Evolutionary conservation across 2,113 vertebrate genomes (phyloP), one percentile per base, ranked within the genome.

Genomic region (Ailuropoda melanoleuca): DNA sequence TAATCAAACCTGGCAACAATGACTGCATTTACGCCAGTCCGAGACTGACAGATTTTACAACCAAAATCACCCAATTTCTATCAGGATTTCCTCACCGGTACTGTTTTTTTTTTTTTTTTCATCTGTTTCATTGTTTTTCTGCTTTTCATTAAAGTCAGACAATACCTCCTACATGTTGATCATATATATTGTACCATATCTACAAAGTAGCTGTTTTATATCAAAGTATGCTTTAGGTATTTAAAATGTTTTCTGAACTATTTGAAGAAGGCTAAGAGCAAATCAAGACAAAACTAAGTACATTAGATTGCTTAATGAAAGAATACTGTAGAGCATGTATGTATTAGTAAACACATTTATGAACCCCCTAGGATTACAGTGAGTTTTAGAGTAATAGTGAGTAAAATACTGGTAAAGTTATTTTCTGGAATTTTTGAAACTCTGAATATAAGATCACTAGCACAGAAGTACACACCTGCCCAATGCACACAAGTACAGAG

Each of bases 1-100:
- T 99, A 99, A 99, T 99, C 99, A 99, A 98, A 98, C 96, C 95
- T 97, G 98, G 95, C 98, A 98, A 98, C 98, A 99, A 98, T 98
- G 98, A 98, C 97, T 96, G 93, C 97, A 97, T 99, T 99, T 98
- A 98, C 98, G 96, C 90, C 95, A 96, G 89, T 97, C 96, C 97
- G 90, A 98, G 97, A 98, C 96, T 98, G 98, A 97, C 96, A 98
- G 96, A 98, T 98, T 98, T 98, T 98, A 97, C 97, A 97, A 81
- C 98, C 97, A 98, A 97, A 98, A 98, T 97, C 97, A 96, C 88
- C 23, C 96, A 72, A 80, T 98, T 98, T 98, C 92, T 98, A 70
- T 96, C 98, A 98, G 98, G 98, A 97, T 98, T 97, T 98, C 89
- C 96, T 98, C 93, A 97, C 94, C 95, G 98, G 84, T 97, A 98